Conservation (phyloP, 1,140 invertebrate species). For the Triops cancriformis region DNA sequence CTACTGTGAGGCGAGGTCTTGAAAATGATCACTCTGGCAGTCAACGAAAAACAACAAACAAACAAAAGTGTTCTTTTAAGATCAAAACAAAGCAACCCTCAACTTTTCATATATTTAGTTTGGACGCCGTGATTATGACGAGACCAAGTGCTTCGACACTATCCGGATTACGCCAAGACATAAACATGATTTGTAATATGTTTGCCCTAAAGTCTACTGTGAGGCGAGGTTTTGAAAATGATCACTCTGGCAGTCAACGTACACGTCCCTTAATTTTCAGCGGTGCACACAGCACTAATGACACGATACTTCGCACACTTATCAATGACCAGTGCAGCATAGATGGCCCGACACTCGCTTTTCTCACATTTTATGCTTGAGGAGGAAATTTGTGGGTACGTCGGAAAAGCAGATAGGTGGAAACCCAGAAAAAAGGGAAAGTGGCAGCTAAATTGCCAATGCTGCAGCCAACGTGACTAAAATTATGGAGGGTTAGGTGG, state of each 20-base stretch:
- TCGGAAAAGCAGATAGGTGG: background rate
- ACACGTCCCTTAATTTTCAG: no score
- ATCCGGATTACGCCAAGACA: conserved; percentile 57
- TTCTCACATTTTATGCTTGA: background rate
- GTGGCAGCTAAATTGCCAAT: background rate
- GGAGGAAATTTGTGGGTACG: background rate
- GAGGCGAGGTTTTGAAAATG: background rate
- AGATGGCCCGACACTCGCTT: background rate
- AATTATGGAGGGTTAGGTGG: conserved; percentile 4
- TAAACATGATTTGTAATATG: background rate
- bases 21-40: background rate
- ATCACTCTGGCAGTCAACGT: background rate
- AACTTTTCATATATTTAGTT: conserved; percentile 42
- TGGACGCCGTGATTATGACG: conserved; percentile 88
- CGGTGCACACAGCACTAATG: no score
- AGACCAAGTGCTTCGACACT: conserved; percentile 85
- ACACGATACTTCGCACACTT: background rate
- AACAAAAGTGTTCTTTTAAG: no score
- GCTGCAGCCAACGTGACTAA: background rate
- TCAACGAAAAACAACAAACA: no score
- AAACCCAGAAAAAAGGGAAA: background rate
- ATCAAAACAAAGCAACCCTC: no score
- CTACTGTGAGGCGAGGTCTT: background rate
- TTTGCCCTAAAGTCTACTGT: background rate
- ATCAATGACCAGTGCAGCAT: background rate